Evolutionary conservation across 2,797 vertebrate genomes (phyloP).

Genomic region (Pelochelys cantorii): DNA sequence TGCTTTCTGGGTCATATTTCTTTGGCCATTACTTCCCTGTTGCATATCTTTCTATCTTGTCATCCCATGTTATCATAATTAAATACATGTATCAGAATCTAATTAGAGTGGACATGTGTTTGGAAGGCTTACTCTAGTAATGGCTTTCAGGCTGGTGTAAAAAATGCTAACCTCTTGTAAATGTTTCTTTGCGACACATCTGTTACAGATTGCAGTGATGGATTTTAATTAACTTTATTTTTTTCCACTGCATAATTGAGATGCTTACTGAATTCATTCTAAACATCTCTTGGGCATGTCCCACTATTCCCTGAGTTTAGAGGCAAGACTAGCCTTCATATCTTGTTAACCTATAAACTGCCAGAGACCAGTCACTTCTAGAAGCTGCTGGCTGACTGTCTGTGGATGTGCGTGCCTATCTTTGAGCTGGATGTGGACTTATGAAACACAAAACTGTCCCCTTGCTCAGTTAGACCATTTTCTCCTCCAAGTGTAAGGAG

Average conservation of each 20-base stretch:
- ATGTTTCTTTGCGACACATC: constrained; percentile 58
- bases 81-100: constrained; percentile 23
- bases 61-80: constrained; percentile 31
- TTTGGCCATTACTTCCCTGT: not conserved
- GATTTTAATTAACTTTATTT: constrained; percentile 68
- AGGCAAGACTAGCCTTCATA: constrained; percentile 53
- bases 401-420: not conserved
- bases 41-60: not conserved
- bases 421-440: not conserved
- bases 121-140: constrained; percentile 32
- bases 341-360: constrained; percentile 44
- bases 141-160: not conserved
- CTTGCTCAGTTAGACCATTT: not conserved
- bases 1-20: not conserved
- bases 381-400: constrained; percentile 29
- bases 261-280: constrained; percentile 64
- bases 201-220: constrained; percentile 51
- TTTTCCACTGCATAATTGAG: constrained; percentile 72
- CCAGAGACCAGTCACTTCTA: constrained; percentile 27
- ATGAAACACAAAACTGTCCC: not conserved
- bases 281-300: constrained; percentile 35
- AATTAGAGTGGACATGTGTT: not conserved
- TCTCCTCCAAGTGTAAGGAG: not conserved
- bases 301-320: constrained; percentile 40
- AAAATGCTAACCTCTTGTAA: constrained; percentile 53